phyloP scores from a whole-genome alignment of 2,113 vertebrate species.

The Tenebrosternarchus preto region DNA sequence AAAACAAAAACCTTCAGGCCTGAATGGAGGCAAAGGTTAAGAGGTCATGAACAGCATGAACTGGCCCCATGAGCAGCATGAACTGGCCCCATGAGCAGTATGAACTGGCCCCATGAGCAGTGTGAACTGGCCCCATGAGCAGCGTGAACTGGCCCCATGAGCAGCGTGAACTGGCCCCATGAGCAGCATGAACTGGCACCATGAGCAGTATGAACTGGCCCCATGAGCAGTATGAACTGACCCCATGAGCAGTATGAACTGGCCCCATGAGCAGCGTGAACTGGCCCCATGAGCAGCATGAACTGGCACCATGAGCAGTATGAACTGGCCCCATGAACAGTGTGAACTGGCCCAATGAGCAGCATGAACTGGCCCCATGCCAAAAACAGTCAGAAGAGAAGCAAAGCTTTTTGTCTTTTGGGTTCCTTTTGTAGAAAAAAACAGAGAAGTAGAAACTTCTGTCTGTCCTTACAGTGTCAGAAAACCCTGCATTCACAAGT shows the following conservation, averaged over 20 bases:
- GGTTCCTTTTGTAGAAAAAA: constrained; percentile 50
- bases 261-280: constrained; percentile 42
- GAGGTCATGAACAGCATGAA: constrained; percentile 51
- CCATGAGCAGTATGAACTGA: no score
- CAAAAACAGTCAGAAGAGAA: constrained; percentile 58
- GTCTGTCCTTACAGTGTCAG: constrained; percentile 51
- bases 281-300: constrained; percentile 45
- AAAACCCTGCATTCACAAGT: constrained; percentile 67
- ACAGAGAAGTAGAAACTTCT: constrained; percentile 59
- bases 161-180: constrained; percentile 41
- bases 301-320: no score
- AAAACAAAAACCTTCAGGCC: constrained; percentile 37
- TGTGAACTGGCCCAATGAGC: constrained; percentile 44
- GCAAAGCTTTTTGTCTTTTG: constrained; percentile 59
- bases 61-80: constrained; percentile 43
- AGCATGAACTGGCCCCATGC: constrained; percentile 43
- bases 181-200: no score
- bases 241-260: no score
- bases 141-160: constrained; percentile 42
- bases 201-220: constrained; percentile 37
- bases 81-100: constrained; percentile 43
- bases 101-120: constrained; percentile 42
- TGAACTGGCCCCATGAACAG: constrained; percentile 51
- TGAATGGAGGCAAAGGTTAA: constrained; percentile 54
- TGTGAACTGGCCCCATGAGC: constrained; percentile 42